Evolutionary conservation across 2,888 invertebrate species (phyloP).

Genomic region (Bugula neritina): DNA sequence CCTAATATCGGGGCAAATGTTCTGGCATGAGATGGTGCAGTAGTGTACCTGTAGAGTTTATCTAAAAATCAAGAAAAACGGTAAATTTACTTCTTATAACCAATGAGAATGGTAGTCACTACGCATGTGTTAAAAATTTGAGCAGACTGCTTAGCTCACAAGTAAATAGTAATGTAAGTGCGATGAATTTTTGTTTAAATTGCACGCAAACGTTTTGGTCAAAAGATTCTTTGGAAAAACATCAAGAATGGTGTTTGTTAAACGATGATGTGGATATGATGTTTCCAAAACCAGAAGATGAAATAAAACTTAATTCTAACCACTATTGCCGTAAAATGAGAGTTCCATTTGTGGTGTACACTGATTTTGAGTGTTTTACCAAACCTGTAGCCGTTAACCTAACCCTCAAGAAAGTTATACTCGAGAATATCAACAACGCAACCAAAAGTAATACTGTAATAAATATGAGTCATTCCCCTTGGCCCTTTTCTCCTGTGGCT

Average conservation of each 20-base stretch:
- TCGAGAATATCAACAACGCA: no score
- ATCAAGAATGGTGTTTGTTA: no score
- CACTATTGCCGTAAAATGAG: slow-evolving; percentile 8
- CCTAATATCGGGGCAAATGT: not conserved
- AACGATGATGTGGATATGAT: no score
- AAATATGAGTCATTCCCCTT: no score
- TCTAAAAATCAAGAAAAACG: no score
- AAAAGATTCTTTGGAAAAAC: no score
- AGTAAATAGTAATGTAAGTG: not conserved
- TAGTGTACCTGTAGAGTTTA: not conserved
- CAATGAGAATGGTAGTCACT: not conserved
- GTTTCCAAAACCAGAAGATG: not conserved
- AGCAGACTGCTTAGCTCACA: not conserved
- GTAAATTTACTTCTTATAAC: no score
- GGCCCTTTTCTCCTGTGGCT: no score
- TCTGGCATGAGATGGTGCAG: not conserved
- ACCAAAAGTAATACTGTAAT: no score
- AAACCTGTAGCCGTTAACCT: no score
- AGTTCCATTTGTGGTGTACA: slow-evolving; percentile 30
- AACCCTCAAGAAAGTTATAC: slow-evolving; percentile 30
- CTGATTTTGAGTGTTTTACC: slow-evolving; percentile 32
- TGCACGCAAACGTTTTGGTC: not conserved
- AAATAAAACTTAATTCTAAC: not conserved
- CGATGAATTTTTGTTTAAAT: not conserved
- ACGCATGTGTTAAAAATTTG: no score